These are phyloP conservation scores for Bergia sp. DNA, from an alignment of 92 coral and sea anemone species.

Conservation along the genomic window DNA sequence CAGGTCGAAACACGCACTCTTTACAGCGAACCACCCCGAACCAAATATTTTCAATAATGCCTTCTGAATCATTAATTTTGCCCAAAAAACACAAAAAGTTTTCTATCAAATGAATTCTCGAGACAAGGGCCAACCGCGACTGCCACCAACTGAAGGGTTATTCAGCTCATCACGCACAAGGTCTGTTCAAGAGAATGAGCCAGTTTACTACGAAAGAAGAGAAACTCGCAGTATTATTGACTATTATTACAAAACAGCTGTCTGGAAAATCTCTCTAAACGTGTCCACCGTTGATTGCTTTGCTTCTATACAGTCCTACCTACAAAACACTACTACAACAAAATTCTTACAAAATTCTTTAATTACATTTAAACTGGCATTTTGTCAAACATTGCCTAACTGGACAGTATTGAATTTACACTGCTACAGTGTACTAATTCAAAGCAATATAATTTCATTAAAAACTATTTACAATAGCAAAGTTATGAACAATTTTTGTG, in stretches of 20 bases:
- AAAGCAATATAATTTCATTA: constrained; percentile 33
- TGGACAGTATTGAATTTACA: constrained; percentile 12
- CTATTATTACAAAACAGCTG: constrained; percentile 10
- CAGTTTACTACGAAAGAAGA: not conserved
- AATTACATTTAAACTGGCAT: constrained; percentile 5
- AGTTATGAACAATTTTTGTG: constrained; percentile 20
- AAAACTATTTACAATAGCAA: constrained; percentile 45
- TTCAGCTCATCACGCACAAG: too few relatives aligned
- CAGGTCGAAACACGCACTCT: too few relatives aligned
- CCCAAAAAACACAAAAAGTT: too few relatives aligned
- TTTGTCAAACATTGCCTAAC: constrained; percentile 16
- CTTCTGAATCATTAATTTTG: too few relatives aligned
- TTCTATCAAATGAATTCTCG: too few relatives aligned
- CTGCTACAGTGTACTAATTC: constrained; percentile 13
- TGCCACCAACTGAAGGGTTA: too few relatives aligned
- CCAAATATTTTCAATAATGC: too few relatives aligned
- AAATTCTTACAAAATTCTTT: not conserved
- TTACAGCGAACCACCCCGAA: too few relatives aligned
- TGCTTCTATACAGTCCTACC: not conserved
- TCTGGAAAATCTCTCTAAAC: not conserved
- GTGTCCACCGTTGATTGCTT: not conserved
- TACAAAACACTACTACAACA: not conserved
- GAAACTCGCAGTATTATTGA: not conserved
- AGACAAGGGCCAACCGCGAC: too few relatives aligned
- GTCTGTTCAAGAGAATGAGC: not conserved